Conservation (phyloP, 2,113 vertebrate species). For the Herpetotheres cachinnans region DNA sequence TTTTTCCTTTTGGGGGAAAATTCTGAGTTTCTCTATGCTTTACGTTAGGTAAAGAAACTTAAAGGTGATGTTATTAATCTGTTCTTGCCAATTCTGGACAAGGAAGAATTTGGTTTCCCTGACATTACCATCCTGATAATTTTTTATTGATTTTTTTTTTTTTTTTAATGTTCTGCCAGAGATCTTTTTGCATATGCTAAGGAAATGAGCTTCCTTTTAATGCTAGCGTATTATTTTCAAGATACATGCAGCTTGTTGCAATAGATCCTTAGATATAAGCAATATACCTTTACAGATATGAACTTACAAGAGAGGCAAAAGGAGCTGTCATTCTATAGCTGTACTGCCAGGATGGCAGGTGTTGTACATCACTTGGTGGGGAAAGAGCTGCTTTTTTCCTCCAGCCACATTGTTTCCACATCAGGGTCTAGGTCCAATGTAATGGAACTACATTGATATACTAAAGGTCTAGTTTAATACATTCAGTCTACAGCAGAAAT, state of each 20-base stretch:
- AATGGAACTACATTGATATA: not conserved
- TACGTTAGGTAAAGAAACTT: not conserved
- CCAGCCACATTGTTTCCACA: not conserved
- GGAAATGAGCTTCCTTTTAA: not conserved
- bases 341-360: not conserved
- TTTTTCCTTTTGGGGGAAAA: not conserved
- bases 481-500: not conserved
- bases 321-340: not conserved
- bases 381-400: not conserved
- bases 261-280: not conserved
- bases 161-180: not conserved
- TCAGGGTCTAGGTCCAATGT: not conserved
- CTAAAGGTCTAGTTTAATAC: not conserved
- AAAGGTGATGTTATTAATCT: not conserved
- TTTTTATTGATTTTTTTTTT: not conserved
- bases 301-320: not conserved
- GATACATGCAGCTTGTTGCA: fast-evolving
- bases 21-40: not conserved
- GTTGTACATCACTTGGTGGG: not conserved
- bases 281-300: not conserved
- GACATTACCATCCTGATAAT: not conserved
- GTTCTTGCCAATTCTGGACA: not conserved
- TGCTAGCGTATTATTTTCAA: not conserved
- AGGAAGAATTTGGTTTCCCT: not conserved
- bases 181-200: not conserved